Base-by-base conservation (phyloP, 1,140 invertebrate species). In the Lasaia peninsularis region DNA sequence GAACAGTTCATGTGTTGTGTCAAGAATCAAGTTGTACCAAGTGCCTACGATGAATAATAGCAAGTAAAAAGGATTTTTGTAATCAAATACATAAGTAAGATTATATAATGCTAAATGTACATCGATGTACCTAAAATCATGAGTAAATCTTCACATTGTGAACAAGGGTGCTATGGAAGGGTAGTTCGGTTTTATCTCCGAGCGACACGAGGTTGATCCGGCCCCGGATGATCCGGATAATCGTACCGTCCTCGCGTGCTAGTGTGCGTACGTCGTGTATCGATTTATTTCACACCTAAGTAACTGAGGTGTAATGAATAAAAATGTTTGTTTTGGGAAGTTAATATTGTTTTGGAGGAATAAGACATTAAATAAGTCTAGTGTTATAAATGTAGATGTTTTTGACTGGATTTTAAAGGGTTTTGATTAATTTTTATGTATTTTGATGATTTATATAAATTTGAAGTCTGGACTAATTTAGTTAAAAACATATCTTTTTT, bases 121-220 rank as follows among this genome's bases (percentile, higher is more conserved):
- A 20, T 14, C 10, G 37, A 44, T 44, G 14, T 44, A 16, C 37
- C 14, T 44, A 44, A 44, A 44, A 44, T 44, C 37, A 44, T 44
- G 14, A 18, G 37, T 44, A 44, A 44, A 44, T 44, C 37, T 44
- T 44, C 53, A 57, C 48, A 51, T 58, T 56, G 58, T 63, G 60
- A 33, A 33, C 34, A 50, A 56, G 54, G 54, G 56, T 58, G 53
- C 56, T 58, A 52, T 61, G 58, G 60, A 61, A 64, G 71, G 73
- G 74, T 76, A 78, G 71, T 61, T 65, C 58, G 56, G 80, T 74
- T 86, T 87, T 87, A 87, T 87, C 84, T 84, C 71, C 67, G 73
- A 60, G 71, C 78, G 76, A 88, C 82, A 88, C 79, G 79, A 75
- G 74, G 75, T 70, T 86, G 73, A 88, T 85, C 85, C 78, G 68